These are phyloP conservation scores for Cisticola juncidis DNA, from an alignment of 2,113 vertebrate species.

Conservation along the genomic window DNA sequence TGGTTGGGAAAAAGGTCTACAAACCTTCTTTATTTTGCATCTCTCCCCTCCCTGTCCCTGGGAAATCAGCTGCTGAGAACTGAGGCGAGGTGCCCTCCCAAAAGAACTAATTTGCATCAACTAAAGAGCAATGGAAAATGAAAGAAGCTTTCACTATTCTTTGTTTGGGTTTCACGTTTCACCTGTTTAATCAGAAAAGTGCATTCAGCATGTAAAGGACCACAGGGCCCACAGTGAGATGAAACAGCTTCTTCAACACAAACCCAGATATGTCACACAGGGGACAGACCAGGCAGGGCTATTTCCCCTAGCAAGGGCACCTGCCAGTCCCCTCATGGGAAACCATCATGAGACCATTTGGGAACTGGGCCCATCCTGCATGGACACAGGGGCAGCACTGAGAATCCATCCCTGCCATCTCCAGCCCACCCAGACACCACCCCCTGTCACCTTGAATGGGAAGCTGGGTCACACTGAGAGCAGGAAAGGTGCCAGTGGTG, in stretches of 20 bases:
- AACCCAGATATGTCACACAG: neutral
- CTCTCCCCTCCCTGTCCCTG: accelerated
- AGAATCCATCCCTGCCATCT: neutral
- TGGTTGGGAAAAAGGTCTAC: neutral
- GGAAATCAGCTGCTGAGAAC: neutral
- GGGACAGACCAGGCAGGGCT: neutral
- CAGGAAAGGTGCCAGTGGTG: neutral
- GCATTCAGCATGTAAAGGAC: neutral
- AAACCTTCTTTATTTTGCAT: neutral
- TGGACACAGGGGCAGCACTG: accelerated
- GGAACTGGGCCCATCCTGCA: neutral
- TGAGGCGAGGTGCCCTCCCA: accelerated
- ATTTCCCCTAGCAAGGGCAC: neutral
- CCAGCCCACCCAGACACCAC: neutral
- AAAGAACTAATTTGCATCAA: conserved; percentile 1
- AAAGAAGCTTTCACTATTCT: neutral
- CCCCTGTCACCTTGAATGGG: accelerated
- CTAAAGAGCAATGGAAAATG: neutral
- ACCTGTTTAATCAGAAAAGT: neutral
- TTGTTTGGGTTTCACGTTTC: neutral
- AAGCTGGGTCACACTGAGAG: neutral
- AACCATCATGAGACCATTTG: neutral
- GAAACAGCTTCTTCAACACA: neutral
- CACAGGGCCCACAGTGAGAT: neutral
- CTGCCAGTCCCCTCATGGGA: neutral